Conservation (phyloP, 2,113 vertebrate genomes). For the Apaloderma vittatum region DNA sequence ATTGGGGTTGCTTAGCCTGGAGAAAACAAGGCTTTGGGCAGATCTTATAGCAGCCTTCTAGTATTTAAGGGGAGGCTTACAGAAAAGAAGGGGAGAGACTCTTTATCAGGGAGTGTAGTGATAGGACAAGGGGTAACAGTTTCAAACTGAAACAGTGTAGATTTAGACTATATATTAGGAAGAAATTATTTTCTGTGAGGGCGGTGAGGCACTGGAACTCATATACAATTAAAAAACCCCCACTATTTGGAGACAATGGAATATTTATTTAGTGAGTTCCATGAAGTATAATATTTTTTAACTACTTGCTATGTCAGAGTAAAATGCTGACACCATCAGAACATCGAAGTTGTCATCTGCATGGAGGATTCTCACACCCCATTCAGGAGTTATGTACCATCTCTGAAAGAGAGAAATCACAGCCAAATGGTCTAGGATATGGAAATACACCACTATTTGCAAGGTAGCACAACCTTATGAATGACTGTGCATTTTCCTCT, state of each 20-base stretch:
- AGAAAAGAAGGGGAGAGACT: too few species aligned
- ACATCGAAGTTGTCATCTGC: background rate
- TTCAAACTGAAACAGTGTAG: too few species aligned
- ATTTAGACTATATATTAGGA: too few species aligned
- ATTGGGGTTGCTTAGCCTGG: too few species aligned
- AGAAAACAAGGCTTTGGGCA: too few species aligned
- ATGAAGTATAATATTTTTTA: background rate
- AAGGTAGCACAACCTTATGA: constrained; percentile 8
- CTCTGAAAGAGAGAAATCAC: constrained; percentile 15
- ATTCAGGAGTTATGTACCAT: background rate
- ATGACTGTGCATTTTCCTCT: background rate
- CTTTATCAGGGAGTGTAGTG: too few species aligned
- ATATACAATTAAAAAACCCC: background rate
- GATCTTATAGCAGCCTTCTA: too few species aligned
- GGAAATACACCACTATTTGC: constrained; percentile 4
- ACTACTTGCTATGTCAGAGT: background rate
- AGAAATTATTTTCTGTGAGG: too few species aligned
- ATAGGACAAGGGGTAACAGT: too few species aligned
- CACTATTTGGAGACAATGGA: background rate
- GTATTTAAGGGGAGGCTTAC: too few species aligned
- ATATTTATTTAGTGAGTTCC: background rate
- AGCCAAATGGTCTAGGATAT: background rate
- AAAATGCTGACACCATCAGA: constrained; percentile 28
- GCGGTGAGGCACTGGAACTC: background rate
- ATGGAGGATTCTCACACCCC: background rate